These are phyloP conservation scores for Caenorhabditis zanzibari DNA, from an alignment of 2,888 invertebrate species.

Conservation along the genomic window DNA sequence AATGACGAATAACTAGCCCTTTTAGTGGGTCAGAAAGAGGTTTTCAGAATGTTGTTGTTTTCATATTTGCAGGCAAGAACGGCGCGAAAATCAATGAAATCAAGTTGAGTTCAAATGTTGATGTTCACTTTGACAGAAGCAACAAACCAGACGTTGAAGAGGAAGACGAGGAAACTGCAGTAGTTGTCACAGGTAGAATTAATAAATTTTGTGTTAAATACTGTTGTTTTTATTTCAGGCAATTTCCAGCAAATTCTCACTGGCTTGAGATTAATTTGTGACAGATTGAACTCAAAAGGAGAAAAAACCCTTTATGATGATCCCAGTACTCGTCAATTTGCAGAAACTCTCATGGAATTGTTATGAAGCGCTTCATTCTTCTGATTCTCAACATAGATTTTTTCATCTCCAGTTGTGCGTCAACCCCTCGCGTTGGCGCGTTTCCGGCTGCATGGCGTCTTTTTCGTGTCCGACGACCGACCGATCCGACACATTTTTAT, in stretches of 20 bases:
- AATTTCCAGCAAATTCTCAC: conserved; percentile 51
- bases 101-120: conserved; percentile 53
- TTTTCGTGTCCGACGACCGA: conserved; percentile 45
- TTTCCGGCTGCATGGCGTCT: conserved; percentile 8
- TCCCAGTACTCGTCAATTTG: conserved; percentile 53
- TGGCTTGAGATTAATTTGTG: conserved; percentile 44
- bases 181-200: conserved; percentile 38
- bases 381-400: not conserved
- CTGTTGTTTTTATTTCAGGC: conserved; percentile 35
- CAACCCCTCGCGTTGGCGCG: conserved; percentile 17
- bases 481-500: conserved; percentile 21
- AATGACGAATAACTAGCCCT: conserved; percentile 42
- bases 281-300: conserved; percentile 50
- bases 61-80: conserved; percentile 49
- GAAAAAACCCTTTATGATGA: conserved; percentile 45
- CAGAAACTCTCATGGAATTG: conserved; percentile 50
- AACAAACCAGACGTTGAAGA: conserved; percentile 10
- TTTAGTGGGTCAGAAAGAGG: conserved; percentile 46
- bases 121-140: conserved; percentile 50
- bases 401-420: conserved; percentile 15
- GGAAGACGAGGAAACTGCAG: conserved; percentile 13
- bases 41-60: conserved; percentile 18
- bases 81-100: conserved; percentile 66
- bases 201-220: not conserved
- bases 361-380: conserved; percentile 2